phyloP scores from a whole-genome alignment of 2,113 vertebrate species.

The Rhea pennata region DNA sequence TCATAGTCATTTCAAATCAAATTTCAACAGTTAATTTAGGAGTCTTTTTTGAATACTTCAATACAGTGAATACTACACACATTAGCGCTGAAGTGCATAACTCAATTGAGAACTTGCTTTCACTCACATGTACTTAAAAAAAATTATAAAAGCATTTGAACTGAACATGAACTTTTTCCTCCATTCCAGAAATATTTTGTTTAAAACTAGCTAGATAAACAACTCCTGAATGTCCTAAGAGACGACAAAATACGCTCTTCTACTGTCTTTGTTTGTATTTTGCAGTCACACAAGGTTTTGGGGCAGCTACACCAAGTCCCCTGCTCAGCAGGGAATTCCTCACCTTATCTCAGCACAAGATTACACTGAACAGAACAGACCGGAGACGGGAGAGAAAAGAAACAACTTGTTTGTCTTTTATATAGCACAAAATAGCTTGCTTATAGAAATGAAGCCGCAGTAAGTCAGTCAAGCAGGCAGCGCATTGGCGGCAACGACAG shows the following conservation, averaged over 20 bases:
- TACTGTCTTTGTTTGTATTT: not conserved
- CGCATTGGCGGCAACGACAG: not conserved
- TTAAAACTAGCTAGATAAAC: not conserved
- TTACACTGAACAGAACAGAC: not conserved
- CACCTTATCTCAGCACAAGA: accelerated
- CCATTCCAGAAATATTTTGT: not conserved
- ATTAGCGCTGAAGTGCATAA: not conserved
- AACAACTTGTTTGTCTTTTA: accelerated
- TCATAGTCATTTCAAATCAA: not conserved
- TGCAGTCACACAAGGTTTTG: not conserved
- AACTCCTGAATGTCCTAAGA: not conserved
- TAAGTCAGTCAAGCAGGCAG: accelerated
- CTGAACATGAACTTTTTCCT: not conserved
- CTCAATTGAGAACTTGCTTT: not conserved
- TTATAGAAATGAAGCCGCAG: not conserved
- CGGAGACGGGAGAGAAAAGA: not conserved
- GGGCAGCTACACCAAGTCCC: accelerated
- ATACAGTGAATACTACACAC: not conserved
- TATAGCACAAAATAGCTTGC: not conserved
- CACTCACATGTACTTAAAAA: too few species aligned
- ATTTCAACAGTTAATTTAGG: not conserved
- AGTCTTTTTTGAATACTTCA: not conserved
- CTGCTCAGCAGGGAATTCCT: accelerated
- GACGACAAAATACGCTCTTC: not conserved
- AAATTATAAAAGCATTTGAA: not conserved